Conservation (phyloP, 1,140 invertebrate genomes). For the Hylaeus anthracinus region DNA sequence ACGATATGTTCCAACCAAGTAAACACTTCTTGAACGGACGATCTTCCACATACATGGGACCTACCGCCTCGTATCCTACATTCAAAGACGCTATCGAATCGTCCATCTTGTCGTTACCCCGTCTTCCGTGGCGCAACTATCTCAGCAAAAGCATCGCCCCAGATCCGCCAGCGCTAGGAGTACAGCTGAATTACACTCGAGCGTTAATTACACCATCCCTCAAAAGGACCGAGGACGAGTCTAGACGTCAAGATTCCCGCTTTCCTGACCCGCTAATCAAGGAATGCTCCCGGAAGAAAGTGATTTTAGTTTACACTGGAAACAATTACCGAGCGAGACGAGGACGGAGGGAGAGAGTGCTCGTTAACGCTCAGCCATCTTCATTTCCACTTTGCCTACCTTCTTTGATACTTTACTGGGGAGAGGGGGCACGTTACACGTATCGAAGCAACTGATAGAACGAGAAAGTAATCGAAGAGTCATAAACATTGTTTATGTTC, state of each 20-base stretch:
- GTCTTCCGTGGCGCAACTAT: too few species aligned
- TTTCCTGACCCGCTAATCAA: background rate
- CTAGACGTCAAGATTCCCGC: background rate
- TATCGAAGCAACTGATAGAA: background rate
- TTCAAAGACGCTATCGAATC: too few species aligned
- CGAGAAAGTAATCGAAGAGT: background rate
- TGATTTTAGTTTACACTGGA: slow-evolving; percentile 2
- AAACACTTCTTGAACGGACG: too few species aligned
- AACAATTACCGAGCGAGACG: background rate
- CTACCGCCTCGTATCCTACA: too few species aligned
- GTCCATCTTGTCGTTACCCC: too few species aligned
- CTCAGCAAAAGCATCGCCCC: too few species aligned
- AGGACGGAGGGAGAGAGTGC: background rate
- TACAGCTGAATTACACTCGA: background rate
- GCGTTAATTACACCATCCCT: too few species aligned
- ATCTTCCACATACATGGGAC: too few species aligned
- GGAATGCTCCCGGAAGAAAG: background rate
- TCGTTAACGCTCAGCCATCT: background rate
- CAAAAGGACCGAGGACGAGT: background rate
- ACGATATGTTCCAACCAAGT: too few species aligned
- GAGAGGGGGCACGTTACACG: background rate
- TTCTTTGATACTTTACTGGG: too few species aligned
- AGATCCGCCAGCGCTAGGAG: background rate
- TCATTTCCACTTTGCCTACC: background rate
- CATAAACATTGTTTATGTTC: too few species aligned